Evolutionary conservation across 2,113 vertebrate genomes (phyloP), one percentile per base, ranked within the genome.

Genomic region (Mastomys coucha): DNA sequence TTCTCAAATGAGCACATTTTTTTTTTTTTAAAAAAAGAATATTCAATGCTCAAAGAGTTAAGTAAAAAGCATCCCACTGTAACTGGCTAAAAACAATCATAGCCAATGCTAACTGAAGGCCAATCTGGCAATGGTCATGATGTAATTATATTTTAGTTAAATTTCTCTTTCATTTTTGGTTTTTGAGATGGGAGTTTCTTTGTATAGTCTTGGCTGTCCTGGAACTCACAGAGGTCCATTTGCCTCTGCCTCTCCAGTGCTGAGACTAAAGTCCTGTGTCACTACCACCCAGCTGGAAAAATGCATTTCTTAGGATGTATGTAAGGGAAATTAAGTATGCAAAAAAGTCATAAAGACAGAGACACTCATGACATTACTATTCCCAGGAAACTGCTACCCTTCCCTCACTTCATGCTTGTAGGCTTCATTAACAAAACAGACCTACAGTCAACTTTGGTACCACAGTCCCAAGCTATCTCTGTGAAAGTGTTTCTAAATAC

Each of bases 401-500:
- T 42, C 31, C 49, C 26, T 82, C 19, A 56, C 24, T 88, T 14
- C 49, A 76, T 45, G 75, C 87, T 89, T 8, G 36, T 49, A 77
- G 33, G 92, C 39, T 90, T 90, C 49, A 84, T 80, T 51, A 73
- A 13, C 33, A 39, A 20, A 87, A 58, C 22, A 80, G 58, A 70
- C n/a, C 67, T 76, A 80, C 28, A 58, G 10, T 2, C 31, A 58
- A 87, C 78, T 78, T 49, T n/a, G 86, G 56, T 36, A 20, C 22
- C 39, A 80, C 7, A 31, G 53, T 82, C 19, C 89, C 33, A 94
- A 82, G 70, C 20, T 81, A 80, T 58, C 20, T 42, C 39, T 92
- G 20, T 92, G 92, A 87, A 88, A 94, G 88, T 17, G 91, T 36
- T 89, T 95, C 36, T 45, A 92, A 94, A 96, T 70, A 86, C 4